Percentiles rank a stretch among this genome's conserved stretches.
Conservation (phyloP, 2,888 invertebrate genomes). For the Ophion ellenae region DNA sequence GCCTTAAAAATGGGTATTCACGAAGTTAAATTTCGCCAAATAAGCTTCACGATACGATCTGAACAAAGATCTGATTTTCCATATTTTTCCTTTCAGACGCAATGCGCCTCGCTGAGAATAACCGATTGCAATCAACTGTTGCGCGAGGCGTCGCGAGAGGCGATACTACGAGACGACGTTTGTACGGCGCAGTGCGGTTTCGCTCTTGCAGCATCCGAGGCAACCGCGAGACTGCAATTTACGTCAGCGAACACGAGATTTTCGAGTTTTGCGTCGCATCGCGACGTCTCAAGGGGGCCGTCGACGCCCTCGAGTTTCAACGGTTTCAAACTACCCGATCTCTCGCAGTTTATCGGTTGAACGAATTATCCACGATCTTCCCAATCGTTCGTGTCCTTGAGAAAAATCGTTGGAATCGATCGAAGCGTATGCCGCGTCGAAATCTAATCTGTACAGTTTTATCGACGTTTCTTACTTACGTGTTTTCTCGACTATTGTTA, state of each 20-base stretch:
- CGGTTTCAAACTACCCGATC: constrained; percentile 91
- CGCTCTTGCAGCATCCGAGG: constrained; percentile 84
- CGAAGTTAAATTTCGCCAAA: not conserved
- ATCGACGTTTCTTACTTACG: constrained; percentile 12
- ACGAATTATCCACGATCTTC: constrained; percentile 59
- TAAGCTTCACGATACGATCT: no score
- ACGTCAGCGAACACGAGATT: constrained; percentile 74
- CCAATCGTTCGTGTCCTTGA: constrained; percentile 6
- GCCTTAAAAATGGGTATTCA: not conserved
- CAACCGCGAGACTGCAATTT: constrained; percentile 76
- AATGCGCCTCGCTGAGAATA: constrained; percentile 94
- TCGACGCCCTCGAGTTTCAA: constrained; percentile 82
- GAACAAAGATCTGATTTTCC: not conserved
- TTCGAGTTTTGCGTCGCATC: constrained; percentile 72
- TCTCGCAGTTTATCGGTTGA: constrained; percentile 89
- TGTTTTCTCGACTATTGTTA: constrained; percentile 19
- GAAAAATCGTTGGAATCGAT: constrained; percentile 24
- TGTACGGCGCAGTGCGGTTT: constrained; percentile 96
- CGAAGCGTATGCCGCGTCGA: constrained; percentile 11
- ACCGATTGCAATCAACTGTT: constrained; percentile 94
- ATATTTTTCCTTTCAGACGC: constrained; percentile 87
- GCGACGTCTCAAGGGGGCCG: constrained; percentile 73
- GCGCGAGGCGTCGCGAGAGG: constrained; percentile 93
- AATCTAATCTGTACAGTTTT: constrained; percentile 62
- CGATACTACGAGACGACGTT: constrained; percentile 93